Evolutionary conservation across 2,113 vertebrate genomes (phyloP), one percentile per base, ranked within the genome.

Genomic region (Rhinichthys klamathensis): DNA sequence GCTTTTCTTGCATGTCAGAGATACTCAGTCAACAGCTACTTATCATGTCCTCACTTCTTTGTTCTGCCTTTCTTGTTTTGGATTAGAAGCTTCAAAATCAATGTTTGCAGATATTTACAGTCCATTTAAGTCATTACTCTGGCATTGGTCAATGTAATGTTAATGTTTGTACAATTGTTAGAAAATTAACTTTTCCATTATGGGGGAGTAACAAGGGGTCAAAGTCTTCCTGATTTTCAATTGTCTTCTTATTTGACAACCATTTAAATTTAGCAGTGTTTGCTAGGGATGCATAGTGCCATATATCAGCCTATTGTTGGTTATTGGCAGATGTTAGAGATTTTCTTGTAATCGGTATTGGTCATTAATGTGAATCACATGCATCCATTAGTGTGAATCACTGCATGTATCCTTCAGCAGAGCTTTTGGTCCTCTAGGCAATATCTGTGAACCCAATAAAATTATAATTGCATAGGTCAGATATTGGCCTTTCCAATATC

Each of bases 391-490:
- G 18, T 54, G 73, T 77, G 63, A 4, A 35, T 83, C 58, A 41
- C 51, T 15, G 12, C 72, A 79, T 76, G 83, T 9, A 76, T 79
- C 70, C 23, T 84, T 12, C 65, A 25, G 30, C 67, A 21, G 56
- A 70, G 54, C 58, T 72, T 41, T n/a, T 32, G 74, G 23, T 63
- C 70, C 69, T 74, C n/a, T 5, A 58, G 32, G 75, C 75, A 46
- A 84, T 86, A 77, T 73, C 65, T 41, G 13, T 13, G 56, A 73
- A 51, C 35, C 54, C 67, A 74, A 81, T 84, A 86, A 82, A 69
- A 44, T 4, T 84, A 41, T 75, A 72, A 83, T 80, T 72, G 81
- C 8, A 3, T 70, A 23, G 38, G 79, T 74, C 80, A 80, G n/a
- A 85, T 76, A 83, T 76, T 76, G 38, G 49, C 25, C 69, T 85